Conservation (phyloP, 1,140 invertebrate species). For the Drosophila lacteicornis region DNA sequence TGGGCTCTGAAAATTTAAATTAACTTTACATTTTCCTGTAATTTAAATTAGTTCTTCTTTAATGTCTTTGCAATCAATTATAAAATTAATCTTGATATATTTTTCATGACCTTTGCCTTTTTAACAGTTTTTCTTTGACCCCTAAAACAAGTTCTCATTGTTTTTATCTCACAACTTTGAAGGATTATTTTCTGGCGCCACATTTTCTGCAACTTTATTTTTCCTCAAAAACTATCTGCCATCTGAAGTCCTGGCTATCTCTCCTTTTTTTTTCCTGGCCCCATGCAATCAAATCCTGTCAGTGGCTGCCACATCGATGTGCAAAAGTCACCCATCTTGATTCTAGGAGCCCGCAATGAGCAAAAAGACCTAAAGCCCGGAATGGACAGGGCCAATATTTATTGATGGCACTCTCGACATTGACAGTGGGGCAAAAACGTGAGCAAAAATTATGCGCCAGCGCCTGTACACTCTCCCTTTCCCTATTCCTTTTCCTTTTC, state of each 20-base stretch:
- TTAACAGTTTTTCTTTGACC: not conserved
- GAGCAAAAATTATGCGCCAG: conserved; percentile 52
- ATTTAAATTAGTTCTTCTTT: too few relatives aligned
- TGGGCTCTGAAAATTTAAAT: too few relatives aligned
- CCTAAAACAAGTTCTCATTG: not conserved
- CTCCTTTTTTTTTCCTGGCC: not conserved
- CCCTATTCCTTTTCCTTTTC: too few relatives aligned
- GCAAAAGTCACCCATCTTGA: conserved; percentile 52
- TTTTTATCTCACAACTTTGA: conserved; percentile 4
- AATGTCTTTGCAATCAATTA: not conserved
- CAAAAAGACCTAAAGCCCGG: conserved; percentile 29
- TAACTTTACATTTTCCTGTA: too few relatives aligned
- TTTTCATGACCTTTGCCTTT: not conserved
- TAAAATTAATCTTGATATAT: not conserved
- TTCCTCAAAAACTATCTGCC: conserved; percentile 11
- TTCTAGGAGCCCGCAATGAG: conserved; percentile 1
- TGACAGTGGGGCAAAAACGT: conserved; percentile 55
- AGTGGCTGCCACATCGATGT: conserved; percentile 53
- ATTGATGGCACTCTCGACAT: conserved; percentile 57
- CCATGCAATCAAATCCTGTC: conserved; percentile 48
- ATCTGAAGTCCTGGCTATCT: conserved; percentile 1
- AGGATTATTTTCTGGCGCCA: not conserved
- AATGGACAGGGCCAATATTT: conserved; percentile 53
- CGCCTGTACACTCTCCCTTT: not conserved
- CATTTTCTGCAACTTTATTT: conserved; percentile 1